Evolutionary conservation across 2,113 vertebrate species (phyloP).

Genomic region (Clinocottus analis): DNA sequence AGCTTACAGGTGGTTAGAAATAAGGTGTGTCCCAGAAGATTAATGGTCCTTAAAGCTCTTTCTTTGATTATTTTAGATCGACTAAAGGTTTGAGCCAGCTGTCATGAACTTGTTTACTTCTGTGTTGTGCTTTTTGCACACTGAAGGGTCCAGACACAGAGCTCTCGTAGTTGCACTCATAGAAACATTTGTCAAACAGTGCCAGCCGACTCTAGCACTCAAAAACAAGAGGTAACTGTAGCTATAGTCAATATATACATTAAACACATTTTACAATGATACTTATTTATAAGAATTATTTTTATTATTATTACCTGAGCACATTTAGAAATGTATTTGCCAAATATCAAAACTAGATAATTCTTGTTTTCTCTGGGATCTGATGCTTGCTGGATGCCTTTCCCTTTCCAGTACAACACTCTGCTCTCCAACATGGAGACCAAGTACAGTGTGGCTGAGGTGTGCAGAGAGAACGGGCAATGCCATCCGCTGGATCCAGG

Average conservation of each 20-base stretch:
- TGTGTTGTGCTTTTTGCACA: not conserved
- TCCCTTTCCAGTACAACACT: conserved; percentile 87
- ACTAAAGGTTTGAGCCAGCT: not conserved
- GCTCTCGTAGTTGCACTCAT: not conserved
- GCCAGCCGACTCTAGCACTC: not conserved
- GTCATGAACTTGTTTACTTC: not conserved
- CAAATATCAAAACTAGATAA: not conserved
- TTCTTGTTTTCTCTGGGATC: not conserved
- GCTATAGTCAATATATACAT: not conserved
- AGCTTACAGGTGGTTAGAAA: not conserved
- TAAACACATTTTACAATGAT: not conserved
- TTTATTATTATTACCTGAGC: too few relatives aligned
- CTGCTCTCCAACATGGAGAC: conserved; percentile 95
- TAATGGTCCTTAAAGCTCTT: not conserved
- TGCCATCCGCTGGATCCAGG: conserved; percentile 93
- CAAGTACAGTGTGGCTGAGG: conserved; percentile 89
- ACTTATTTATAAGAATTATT: too few relatives aligned
- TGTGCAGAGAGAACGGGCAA: conserved; percentile 81
- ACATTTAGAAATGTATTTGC: conserved; percentile 1
- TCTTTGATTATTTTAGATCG: too few relatives aligned
- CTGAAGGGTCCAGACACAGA: not conserved
- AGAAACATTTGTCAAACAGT: not conserved
- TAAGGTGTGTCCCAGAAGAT: not conserved
- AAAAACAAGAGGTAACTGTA: not conserved
- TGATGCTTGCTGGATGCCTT: not conserved